phyloP scores from a whole-genome alignment of 2,113 vertebrate genomes.

The Tetrax tetrax region DNA sequence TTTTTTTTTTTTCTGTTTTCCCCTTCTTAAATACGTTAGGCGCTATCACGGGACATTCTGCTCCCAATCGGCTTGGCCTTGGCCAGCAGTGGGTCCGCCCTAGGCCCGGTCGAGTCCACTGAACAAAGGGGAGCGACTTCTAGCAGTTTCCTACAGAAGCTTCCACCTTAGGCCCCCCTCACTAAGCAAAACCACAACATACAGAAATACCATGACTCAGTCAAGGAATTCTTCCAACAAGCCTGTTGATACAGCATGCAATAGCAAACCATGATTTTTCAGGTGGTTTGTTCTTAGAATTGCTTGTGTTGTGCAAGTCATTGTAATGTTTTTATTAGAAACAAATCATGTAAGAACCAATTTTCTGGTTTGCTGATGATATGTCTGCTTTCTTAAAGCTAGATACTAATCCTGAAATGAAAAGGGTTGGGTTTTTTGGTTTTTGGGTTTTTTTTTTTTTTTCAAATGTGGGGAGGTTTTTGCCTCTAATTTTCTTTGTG shows the following conservation, averaged over 20 bases:
- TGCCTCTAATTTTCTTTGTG: neutral
- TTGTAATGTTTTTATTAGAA: neutral
- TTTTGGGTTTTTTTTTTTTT: neutral
- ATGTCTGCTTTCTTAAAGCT: neutral
- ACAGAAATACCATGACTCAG: too few species aligned
- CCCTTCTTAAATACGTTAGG: too few species aligned
- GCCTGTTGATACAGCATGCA: neutral
- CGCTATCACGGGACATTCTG: too few species aligned
- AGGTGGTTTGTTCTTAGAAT: neutral
- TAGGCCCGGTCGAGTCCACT: too few species aligned
- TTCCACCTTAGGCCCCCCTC: too few species aligned
- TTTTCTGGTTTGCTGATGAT: neutral
- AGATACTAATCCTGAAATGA: neutral
- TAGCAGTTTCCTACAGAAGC: too few species aligned
- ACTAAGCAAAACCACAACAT: too few species aligned
- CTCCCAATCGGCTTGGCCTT: too few species aligned
- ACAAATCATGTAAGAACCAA: accelerated
- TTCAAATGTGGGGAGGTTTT: too few species aligned
- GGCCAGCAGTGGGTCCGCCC: too few species aligned
- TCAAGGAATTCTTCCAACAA: neutral
- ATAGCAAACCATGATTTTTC: neutral
- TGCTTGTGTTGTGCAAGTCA: neutral
- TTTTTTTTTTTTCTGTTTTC: too few species aligned
- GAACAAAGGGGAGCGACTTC: too few species aligned
- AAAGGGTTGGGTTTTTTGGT: neutral